Evolutionary conservation across 2,888 invertebrate genomes (phyloP).

Genomic region (Lissocephala sabroskyi): DNA sequence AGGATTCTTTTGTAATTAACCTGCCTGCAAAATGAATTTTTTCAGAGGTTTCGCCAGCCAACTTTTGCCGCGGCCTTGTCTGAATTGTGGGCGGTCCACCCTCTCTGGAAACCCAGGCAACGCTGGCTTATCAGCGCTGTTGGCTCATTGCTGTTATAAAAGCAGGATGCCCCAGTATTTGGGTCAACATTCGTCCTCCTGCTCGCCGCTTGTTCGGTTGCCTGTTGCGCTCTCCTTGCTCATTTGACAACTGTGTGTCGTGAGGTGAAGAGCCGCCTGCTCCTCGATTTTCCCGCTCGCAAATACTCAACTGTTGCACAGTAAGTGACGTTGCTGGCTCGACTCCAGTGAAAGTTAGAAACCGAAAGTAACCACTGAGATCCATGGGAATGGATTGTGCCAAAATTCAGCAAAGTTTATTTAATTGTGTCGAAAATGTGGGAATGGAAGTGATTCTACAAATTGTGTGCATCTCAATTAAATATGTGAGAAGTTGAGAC

Average conservation of each 20-base stretch:
- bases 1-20: constrained; percentile 52
- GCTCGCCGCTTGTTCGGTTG: not conserved
- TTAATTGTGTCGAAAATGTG: too few species aligned
- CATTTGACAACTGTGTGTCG: not conserved
- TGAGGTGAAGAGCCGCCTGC: not conserved
- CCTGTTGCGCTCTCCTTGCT: not conserved
- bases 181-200: constrained; percentile 22
- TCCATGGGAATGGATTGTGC: too few species aligned
- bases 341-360: too few species aligned
- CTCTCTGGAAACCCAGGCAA: too few species aligned
- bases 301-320: constrained; percentile 2
- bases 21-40: constrained; percentile 41
- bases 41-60: constrained; percentile 29
- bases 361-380: too few species aligned
- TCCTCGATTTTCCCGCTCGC: not conserved
- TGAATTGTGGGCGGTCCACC: not conserved
- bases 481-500: too few species aligned
- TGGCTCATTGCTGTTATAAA: constrained; percentile 19
- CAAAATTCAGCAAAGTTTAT: too few species aligned
- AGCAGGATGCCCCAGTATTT: constrained; percentile 22
- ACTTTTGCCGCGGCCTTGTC: constrained; percentile 6
- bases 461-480: too few species aligned
- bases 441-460: too few species aligned
- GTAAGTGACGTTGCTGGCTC: too few species aligned
- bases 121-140: too few species aligned